phyloP scores from a whole-genome alignment of 2,797 vertebrate genomes.

The Amblyopsis hoosieri region DNA sequence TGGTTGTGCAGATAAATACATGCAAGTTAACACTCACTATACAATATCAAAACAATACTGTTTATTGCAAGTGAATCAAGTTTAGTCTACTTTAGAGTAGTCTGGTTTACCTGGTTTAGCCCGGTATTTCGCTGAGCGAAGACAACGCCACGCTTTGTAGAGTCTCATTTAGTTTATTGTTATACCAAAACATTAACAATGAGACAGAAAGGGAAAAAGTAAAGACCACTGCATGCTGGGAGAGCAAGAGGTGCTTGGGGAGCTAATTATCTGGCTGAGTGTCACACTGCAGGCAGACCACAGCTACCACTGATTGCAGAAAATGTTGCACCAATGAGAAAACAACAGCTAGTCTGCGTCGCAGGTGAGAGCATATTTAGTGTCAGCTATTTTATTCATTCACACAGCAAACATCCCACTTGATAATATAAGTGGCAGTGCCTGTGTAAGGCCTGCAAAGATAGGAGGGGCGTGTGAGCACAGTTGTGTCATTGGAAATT shows the following conservation, averaged over 20 bases:
- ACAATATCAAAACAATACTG: background rate
- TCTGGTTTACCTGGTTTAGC: too few species aligned
- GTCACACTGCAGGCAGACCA: conserved; percentile 47
- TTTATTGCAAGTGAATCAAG: background rate
- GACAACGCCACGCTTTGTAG: conserved; percentile 23
- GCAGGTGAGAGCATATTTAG: conserved; percentile 40
- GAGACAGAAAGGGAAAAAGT: conserved; percentile 45
- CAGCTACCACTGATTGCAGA: conserved; percentile 43
- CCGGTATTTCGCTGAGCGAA: too few species aligned
- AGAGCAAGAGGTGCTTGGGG: conserved; percentile 54
- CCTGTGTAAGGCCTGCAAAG: conserved; percentile 9
- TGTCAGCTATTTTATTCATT: conserved; percentile 35
- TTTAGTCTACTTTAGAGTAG: conserved; percentile 5
- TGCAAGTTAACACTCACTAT: too few species aligned
- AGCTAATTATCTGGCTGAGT: conserved; percentile 68
- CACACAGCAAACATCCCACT: conserved; percentile 8
- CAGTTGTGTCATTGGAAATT: conserved; percentile 17
- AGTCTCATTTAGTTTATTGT: conserved; percentile 35
- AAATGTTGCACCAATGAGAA: conserved; percentile 32
- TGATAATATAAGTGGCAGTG: conserved; percentile 1
- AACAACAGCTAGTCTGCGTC: background rate
- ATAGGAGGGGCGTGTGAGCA: conserved; percentile 21
- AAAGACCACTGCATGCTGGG: conserved; percentile 65
- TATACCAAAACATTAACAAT: conserved; percentile 57
- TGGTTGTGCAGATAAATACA: too few species aligned